Percentiles rank a stretch among this genome's conserved stretches.
Conservation (phyloP, 2,113 vertebrate genomes). For the Boulengerochromis microlepis region DNA sequence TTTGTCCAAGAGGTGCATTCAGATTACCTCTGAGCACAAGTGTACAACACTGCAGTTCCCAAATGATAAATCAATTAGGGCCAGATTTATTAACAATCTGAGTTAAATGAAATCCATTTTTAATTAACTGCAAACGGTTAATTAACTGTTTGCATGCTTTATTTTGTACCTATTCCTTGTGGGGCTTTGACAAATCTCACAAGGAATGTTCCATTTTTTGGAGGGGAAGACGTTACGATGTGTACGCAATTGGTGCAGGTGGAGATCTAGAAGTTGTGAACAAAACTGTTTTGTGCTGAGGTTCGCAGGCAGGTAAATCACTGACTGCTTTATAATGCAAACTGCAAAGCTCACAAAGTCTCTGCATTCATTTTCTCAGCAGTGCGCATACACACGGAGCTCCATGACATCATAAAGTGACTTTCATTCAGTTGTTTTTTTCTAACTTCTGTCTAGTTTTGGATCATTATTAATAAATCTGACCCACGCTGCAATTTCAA, state of each 20-base stretch:
- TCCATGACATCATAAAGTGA: neutral
- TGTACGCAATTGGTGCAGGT: rapidly evolving
- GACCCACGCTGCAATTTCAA: neutral
- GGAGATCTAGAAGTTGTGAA: neutral
- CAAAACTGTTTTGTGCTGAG: neutral
- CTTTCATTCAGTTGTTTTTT: neutral
- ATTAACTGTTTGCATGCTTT: neutral
- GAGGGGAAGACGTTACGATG: neutral
- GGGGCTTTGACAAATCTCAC: neutral
- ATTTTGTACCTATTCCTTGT: neutral
- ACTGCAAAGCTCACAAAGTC: neutral
- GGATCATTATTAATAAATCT: neutral
- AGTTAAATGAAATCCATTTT: too few relatives aligned
- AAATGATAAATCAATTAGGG: neutral
- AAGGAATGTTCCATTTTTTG: neutral
- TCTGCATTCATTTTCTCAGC: neutral
- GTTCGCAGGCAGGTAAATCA: neutral
- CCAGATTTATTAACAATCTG: neutral
- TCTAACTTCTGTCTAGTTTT: rapidly evolving
- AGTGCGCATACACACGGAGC: neutral
- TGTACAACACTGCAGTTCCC: neutral
- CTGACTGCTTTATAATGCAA: neutral
- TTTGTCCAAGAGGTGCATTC: neutral
- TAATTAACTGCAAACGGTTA: rapidly evolving
- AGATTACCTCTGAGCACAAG: neutral